Base-by-base conservation (phyloP, 2,797 vertebrate genomes). In the Gallinago stenura region DNA sequence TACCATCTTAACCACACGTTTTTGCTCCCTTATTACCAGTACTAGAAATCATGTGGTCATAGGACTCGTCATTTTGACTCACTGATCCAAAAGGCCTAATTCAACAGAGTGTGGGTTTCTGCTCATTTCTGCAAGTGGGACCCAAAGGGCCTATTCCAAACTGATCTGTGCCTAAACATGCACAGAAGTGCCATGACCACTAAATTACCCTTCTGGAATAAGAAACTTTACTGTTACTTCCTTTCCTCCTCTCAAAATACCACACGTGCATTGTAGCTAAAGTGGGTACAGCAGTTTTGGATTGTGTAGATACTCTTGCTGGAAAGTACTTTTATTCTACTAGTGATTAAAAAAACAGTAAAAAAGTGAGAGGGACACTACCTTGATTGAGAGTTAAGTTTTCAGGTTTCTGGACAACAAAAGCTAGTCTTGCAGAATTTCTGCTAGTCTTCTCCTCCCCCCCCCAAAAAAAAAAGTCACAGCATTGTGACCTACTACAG, bases 211-310 rank as follows among this genome's bases (percentile, higher is more conserved):
- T 33, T 39, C 30, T 20, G 15, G 10, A 85, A 3, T 31, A 69
- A 69, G 24, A 60, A 76, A 57, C 37, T 48, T 56, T 24, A 7
- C 26, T 89, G 15, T 31, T 77, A 39, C 6, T 37, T 56, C 39
- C 39, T n/a, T 33, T 78, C 11, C 35, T 83, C 13, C 30, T 56
- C 50, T 48, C 46, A 37, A 72, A 87, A 62, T 19, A 48, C 10
- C 50, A 61, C 1, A 1, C 4, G 5, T 1, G 4, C 22, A 41
- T 4, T 1, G 0, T 12, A 7, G 12, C 15, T 77, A 62, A 70
- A 83, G 19, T 3, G 5, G 69, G 28, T 43, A 18, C 45, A 39
- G 3, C 15, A 82, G 31, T 13, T 15, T 20, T 45, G 31, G 51
- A 87, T 1, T 53, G 35, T 53, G 25, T 10, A 53, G 43, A 25